Evolutionary conservation across 23 tunicate species (phyloP), one percentile per base, ranked within the genome.

Genomic region (Styela plicata): DNA sequence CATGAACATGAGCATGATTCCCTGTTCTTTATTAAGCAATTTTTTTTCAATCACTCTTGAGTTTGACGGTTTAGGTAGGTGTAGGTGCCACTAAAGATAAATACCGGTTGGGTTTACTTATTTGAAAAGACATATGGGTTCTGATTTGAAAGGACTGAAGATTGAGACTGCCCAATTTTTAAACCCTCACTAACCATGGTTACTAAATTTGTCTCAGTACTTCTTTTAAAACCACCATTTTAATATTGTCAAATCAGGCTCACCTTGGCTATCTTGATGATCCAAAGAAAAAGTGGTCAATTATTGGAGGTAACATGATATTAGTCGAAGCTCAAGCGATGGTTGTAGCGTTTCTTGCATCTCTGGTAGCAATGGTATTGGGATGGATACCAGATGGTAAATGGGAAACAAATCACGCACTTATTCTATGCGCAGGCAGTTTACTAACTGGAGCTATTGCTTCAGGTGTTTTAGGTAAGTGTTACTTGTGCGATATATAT

Each of bases 371-470:
- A 3, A 96, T 96, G 91, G 69, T 87, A 74, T 61, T 96, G 2
- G 91, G 95, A 2, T 96, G 99, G 99, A 88, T 96, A 34, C 96
- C 96, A 18, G 95, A 90, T 90, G 99, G 99, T 29, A 88, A 87
- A 64, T 87, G 95, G 92, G 92, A 96, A 63, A 84, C 82, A 23
- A 82, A 84, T 65, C 92, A 96, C 75, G 94, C 96, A 18, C 86
- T 96, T 31, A 80, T 96, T 53, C 74, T 96, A 7, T 90, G 97
- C 64, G 70, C 87, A 74, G 91, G 97, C 2, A 86, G 97, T 52
- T 63, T 96, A 53, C 67, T 96, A 24, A 96, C 99, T 24, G 99
- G 93, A 5, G 96, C 99, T 30, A 83, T 96, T 69, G 99, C 99
- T 31, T 90, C 96, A 30, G 88, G 83, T 0, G 30, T 96, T 24